A percentile compares a stretch with the other conserved stretches of the same genome.
phyloP scores from a whole-genome alignment of 2,113 vertebrate species.

The Ctenodactylus gundi region DNA sequence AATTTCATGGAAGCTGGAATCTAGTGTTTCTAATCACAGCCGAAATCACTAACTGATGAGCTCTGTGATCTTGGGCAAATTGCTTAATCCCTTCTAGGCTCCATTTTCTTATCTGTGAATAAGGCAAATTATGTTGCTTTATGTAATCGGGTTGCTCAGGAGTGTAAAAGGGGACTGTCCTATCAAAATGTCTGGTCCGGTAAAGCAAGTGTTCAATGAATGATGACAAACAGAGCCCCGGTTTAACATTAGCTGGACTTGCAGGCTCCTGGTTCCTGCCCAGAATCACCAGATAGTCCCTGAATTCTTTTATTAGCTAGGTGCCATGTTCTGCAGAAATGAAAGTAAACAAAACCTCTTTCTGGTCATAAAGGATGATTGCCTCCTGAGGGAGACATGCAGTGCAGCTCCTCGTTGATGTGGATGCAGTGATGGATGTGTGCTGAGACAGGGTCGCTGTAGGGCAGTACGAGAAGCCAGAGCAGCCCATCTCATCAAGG shows the following conservation, averaged over 20 bases:
- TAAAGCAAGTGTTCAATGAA: neutral
- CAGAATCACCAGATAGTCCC: neutral
- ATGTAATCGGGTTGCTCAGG: neutral
- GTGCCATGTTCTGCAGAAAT: neutral
- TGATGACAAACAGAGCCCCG: neutral
- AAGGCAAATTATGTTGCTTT: neutral
- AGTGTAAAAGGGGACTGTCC: neutral
- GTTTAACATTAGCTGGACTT: neutral
- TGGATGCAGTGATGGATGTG: neutral
- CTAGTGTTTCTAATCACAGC: neutral
- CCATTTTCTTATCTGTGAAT: neutral
- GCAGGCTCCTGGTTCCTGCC: neutral
- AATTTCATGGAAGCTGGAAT: slow-evolving; percentile 14
- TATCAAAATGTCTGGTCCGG: neutral
- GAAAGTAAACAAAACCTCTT: neutral
- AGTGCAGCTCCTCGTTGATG: neutral
- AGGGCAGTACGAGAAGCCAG: neutral
- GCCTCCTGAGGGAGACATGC: neutral
- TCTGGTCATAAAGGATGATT: no score
- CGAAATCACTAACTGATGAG: neutral
- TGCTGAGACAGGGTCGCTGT: neutral
- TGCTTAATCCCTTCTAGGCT: neutral
- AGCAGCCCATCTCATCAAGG: neutral
- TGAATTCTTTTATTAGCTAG: neutral
- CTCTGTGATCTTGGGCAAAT: neutral